These are phyloP conservation scores for Ctenicera cuprea DNA, from an alignment of 2,888 invertebrate genomes.

Conservation along the genomic window DNA sequence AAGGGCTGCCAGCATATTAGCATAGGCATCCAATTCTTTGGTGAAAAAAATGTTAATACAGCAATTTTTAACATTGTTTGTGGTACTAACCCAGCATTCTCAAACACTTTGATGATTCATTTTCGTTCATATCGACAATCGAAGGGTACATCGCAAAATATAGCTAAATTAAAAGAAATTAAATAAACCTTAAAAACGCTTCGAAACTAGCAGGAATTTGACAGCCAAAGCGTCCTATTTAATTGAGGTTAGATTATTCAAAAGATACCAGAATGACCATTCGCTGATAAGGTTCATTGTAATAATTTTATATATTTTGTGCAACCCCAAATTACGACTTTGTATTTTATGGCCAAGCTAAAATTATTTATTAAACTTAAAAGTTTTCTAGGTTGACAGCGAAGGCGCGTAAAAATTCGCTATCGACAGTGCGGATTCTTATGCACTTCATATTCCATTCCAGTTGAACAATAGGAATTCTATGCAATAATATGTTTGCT, in stretches of 20 bases:
- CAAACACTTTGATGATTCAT: constrained; percentile 92
- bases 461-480: no score
- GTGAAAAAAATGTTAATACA: constrained; percentile 67
- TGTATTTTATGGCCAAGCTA: no score
- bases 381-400: constrained; percentile 43
- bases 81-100: constrained; percentile 84
- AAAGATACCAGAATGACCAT: no score
- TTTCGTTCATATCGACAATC: constrained; percentile 88
- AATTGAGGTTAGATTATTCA: constrained; percentile 42
- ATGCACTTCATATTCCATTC: neutral
- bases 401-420: constrained; percentile 37
- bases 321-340: no score
- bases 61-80: constrained; percentile 25
- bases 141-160: constrained; percentile 78
- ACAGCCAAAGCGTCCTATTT: constrained; percentile 46
- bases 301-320: no score
- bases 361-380: neutral
- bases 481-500: no score
- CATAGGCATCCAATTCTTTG: constrained; percentile 93
- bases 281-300: no score
- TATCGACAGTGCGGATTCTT: neutral
- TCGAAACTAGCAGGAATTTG: constrained; percentile 33
- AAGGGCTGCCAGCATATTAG: constrained; percentile 91
- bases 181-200: constrained; percentile 29
- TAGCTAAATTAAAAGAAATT: constrained; percentile 28